phyloP scores from a whole-genome alignment of 2,113 vertebrate genomes.

The Gulo gulo region DNA sequence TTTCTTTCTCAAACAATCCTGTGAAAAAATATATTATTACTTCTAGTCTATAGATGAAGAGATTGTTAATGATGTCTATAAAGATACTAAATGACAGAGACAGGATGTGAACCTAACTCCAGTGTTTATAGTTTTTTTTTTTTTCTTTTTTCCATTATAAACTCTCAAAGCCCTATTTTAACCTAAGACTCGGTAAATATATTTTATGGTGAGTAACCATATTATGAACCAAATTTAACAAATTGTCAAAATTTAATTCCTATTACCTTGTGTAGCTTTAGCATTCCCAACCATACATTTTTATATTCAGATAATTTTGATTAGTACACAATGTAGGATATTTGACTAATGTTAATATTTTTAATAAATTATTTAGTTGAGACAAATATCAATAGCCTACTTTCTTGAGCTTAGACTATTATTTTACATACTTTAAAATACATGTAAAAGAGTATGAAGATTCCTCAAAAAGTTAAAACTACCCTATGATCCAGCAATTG shows the following conservation, averaged over 20 bases:
- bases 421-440: conserved; percentile 7
- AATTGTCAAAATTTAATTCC: background rate
- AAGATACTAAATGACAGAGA: background rate
- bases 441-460: background rate
- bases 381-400: background rate
- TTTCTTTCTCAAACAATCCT: background rate
- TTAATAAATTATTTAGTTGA: background rate
- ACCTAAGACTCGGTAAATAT: background rate
- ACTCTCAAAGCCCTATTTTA: background rate
- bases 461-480: background rate
- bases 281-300: background rate
- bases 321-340: background rate
- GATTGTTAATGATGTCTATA: background rate
- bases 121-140: background rate
- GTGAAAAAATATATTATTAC: background rate
- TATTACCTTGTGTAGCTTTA: background rate
- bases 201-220: background rate
- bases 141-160: background rate
- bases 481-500: background rate
- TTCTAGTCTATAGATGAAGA: background rate
- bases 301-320: background rate
- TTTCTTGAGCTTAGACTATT: background rate
- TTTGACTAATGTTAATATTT: background rate
- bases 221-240: background rate
- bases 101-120: background rate